Evolutionary conservation across 2,888 invertebrate genomes (phyloP).

Genomic region (Opisthograptis luteolata): DNA sequence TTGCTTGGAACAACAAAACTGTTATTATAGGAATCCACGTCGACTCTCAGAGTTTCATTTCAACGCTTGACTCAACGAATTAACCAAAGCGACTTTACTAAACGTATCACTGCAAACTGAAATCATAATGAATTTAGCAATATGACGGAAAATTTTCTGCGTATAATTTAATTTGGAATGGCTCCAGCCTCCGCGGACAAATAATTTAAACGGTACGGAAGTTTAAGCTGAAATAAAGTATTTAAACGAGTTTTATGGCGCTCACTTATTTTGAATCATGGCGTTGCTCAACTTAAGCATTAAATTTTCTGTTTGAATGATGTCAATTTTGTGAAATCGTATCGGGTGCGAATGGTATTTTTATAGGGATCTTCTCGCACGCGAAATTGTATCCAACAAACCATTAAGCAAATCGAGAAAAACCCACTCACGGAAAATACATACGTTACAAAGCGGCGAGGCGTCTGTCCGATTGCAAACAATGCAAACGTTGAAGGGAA

Average conservation of each 20-base stretch:
- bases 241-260: slow-evolving; percentile 76
- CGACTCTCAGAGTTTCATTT: slow-evolving; percentile 47
- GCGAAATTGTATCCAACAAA: slow-evolving; percentile 50
- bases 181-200: slow-evolving; percentile 75
- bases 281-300: slow-evolving; percentile 67
- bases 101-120: slow-evolving; percentile 56
- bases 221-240: slow-evolving; percentile 80
- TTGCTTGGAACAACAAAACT: slow-evolving; percentile 45
- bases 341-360: slow-evolving; percentile 29
- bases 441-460: slow-evolving; percentile 58
- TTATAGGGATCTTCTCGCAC: slow-evolving; percentile 25
- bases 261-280: slow-evolving; percentile 72
- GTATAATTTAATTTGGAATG: slow-evolving; percentile 81
- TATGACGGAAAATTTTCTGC: slow-evolving; percentile 70
- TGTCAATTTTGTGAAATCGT: slow-evolving; percentile 44
- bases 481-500: slow-evolving; percentile 62
- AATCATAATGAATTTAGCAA: slow-evolving; percentile 69
- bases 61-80: slow-evolving; percentile 50
- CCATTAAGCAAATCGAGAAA: slow-evolving; percentile 58
- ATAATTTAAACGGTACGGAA: slow-evolving; percentile 79
- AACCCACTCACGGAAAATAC: slow-evolving; percentile 46
- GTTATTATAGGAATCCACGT: slow-evolving; percentile 44
- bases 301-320: slow-evolving; percentile 68
- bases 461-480: slow-evolving; percentile 58
- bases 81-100: slow-evolving; percentile 52